These are phyloP conservation scores for Melanerpes aurifrons DNA, from an alignment of 2,113 vertebrate genomes.

Conservation along the genomic window DNA sequence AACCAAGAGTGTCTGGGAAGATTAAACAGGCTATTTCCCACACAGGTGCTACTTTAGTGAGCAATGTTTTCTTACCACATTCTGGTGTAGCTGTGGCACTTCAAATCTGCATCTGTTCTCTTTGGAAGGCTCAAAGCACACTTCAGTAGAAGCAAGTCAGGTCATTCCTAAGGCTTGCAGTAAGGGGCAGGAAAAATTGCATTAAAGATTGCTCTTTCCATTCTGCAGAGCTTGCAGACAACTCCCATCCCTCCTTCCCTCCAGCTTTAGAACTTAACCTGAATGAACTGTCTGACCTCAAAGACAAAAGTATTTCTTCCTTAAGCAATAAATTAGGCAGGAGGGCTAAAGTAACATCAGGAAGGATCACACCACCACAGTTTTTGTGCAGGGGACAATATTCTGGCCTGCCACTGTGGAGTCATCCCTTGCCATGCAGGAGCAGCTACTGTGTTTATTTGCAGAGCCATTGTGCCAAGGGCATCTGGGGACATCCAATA, in stretches of 20 bases:
- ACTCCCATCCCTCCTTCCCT: not conserved
- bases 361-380: not conserved
- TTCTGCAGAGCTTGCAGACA: not conserved
- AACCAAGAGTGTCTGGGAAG: not conserved
- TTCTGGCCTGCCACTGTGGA: not conserved
- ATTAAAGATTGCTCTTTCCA: not conserved
- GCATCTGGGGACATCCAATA: not conserved
- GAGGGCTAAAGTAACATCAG: not conserved
- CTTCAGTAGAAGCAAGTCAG: not conserved
- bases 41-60: not conserved
- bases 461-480: not conserved
- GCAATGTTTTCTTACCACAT: not conserved
- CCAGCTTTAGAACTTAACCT: not conserved
- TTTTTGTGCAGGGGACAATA: not conserved
- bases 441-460: not conserved
- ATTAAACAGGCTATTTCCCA: not conserved
- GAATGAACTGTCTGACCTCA: not conserved
- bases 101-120: not conserved
- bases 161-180: not conserved
- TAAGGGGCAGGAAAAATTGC: rapidly evolving
- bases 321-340: not conserved
- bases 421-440: not conserved
- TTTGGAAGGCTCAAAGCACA: not conserved
- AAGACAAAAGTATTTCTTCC: not conserved
- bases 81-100: not conserved